Conservation (phyloP, 2,888 invertebrate species). For the Andricus curvator region DNA sequence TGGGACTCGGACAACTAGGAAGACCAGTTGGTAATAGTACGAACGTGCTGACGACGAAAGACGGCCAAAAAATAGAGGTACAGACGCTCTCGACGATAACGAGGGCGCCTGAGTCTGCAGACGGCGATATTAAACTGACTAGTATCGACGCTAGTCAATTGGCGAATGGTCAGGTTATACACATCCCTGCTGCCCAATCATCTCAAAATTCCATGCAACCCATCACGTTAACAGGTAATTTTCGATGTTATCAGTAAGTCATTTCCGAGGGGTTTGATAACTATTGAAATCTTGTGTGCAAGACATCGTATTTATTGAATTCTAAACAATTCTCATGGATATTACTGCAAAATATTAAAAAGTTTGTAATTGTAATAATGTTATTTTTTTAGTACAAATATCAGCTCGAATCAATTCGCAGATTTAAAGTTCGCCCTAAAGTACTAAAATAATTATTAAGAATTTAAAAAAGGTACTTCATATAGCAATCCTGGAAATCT, state of each 20-base stretch:
- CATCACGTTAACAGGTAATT: conserved; percentile 82
- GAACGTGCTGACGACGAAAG: conserved; percentile 75
- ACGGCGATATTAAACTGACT: conserved; percentile 74
- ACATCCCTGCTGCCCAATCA: conserved; percentile 70
- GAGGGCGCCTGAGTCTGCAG: conserved; percentile 65
- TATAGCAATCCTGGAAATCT: no score
- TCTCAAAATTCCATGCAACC: conserved; percentile 80
- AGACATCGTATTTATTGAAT: no score
- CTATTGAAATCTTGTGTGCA: no score
- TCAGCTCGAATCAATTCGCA: no score
- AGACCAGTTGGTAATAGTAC: conserved; percentile 64
- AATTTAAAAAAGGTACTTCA: no score
- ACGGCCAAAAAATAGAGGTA: conserved; percentile 76
- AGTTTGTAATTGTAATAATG: no score
- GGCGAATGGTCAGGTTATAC: conserved; percentile 74
- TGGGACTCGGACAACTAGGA: conserved; percentile 72
- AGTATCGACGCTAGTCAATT: conserved; percentile 75
- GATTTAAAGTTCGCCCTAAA: no score
- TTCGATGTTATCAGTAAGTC: neutral
- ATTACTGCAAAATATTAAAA: no score
- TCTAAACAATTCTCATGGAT: no score
- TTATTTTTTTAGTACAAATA: no score
- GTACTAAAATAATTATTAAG: no score
- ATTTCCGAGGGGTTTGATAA: no score
- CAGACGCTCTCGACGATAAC: conserved; percentile 70